Evolutionary conservation across 2,113 vertebrate species (phyloP).

Genomic region (Sardina pilchardus): DNA sequence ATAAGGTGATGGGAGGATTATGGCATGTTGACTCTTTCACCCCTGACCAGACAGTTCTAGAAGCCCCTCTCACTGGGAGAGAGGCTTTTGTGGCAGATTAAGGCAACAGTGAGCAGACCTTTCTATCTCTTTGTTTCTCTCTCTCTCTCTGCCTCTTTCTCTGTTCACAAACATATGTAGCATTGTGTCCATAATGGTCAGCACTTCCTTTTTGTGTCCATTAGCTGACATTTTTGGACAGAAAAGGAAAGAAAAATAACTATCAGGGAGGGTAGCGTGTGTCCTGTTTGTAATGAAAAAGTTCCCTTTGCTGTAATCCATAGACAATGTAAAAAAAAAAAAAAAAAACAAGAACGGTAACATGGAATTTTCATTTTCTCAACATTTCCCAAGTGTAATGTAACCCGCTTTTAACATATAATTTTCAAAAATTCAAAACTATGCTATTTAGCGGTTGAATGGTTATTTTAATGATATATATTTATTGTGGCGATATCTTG

Average conservation of each 20-base stretch:
- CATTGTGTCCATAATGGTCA: slow-evolving; percentile 66
- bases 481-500: background rate
- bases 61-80: slow-evolving; percentile 57
- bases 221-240: slow-evolving; percentile 47
- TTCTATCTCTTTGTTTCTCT: background rate
- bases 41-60: slow-evolving; percentile 64
- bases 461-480: background rate
- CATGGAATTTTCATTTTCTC: background rate
- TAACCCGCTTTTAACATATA: background rate
- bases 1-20: slow-evolving; percentile 69
- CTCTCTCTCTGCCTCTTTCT: background rate
- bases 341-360: background rate
- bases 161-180: slow-evolving; percentile 64
- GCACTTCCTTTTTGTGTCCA: slow-evolving; percentile 69
- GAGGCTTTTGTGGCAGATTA: background rate
- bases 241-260: background rate
- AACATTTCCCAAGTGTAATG: background rate
- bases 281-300: slow-evolving; percentile 56
- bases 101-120: slow-evolving; percentile 1
- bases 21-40: slow-evolving; percentile 67
- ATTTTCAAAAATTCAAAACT: background rate
- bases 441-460: background rate
- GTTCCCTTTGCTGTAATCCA: slow-evolving; percentile 50
- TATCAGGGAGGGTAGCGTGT: slow-evolving; percentile 32
- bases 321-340: background rate